Evolutionary conservation across 2,797 vertebrate species (phyloP), one percentile per base, ranked within the genome.

Genomic region (Pangasius sanitwongsei): DNA sequence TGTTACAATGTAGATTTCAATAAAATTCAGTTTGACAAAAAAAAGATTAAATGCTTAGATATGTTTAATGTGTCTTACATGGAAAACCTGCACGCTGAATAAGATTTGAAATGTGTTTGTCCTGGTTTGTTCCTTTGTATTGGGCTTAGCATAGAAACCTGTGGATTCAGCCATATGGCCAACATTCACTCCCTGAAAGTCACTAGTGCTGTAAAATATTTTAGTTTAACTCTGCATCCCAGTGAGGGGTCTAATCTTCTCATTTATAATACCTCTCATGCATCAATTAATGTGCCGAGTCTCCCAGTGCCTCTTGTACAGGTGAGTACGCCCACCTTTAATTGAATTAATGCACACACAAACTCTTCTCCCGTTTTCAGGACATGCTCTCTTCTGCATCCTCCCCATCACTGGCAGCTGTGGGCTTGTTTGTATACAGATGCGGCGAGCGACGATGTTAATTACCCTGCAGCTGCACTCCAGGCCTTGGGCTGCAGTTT

Each of bases 391-490:
- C 16, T 89, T 91, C 88, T 89, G 89, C 90, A 92, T 92, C 87
- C 92, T 95, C 94, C 93, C 93, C 93, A 92, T 94, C 93, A 94
- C 93, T 70, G 93, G 94, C 95, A 96, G 96, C 95, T 96, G 95
- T 92, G 93, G 94, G 92, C 94, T 94, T 96, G 96, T 96, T 96
- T 96, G 95, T 96, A 96, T 95, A 96, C 96, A 96, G 95, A 96
- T 96, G 95, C 93, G 92, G 92, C 91, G 93, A 91, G 93, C 89
- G 92, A 94, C 94, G 92, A 95, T 95, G 94, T 94, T 96, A 96
- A 96, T 95, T 95, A 92, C 94, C 94, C 93, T 55, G 92, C 95
- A 96, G 95, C 95, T 96, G 96, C 94, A 91, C 94, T 95, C 90
- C 70, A 87, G 89, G 89, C 89, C 90, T 90, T 91, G 93, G 91